Base-by-base conservation (phyloP, 1,140 invertebrate species). In the Chionoecetes opilio region DNA sequence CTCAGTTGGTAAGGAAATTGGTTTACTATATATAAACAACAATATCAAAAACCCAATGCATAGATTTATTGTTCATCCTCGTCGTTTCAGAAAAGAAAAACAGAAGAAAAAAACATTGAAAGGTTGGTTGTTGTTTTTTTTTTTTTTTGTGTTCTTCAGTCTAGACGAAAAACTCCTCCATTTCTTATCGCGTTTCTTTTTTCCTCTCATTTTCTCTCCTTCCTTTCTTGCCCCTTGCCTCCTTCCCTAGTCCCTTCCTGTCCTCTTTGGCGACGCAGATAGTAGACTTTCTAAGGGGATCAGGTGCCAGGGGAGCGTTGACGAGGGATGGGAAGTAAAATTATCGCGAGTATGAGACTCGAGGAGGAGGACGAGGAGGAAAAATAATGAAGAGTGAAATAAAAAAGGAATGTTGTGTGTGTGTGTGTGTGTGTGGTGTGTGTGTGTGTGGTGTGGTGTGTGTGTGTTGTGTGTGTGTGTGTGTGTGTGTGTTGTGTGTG, bases 321-420 rank as follows among this genome's bases (percentile, higher is more conserved):
- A 35, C 35, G 31, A 38, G 32, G 31, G 34, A 34, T 17, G 89
- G 14, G 89, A 53, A 91, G 89, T 63, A 91, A 75, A 91, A 91
- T 88, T 88, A 88, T 88, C 86, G 29, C 17, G 35, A 37, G 88
- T 53, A 90, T 90, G 88, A 53, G n/a, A 84, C 35, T 34, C 29
- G 89, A 35, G 34, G 35, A 82, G 87, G 29, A 46, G 32, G 87
- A 46, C 8, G 93, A 82, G 34, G 31, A 35, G 34, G 87, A 32
- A 26, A 32, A 82, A 35, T 9, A 0, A 82, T 17, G 21, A 9
- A 35, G 34, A n/a, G n/a, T n/a, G n/a, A n/a, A n/a, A n/a, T n/a
- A n/a, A n/a, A n/a, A n/a, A n/a, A n/a, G n/a, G n/a, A n/a, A n/a
- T n/a, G n/a, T 32, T 14, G 29, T 29, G 38, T 11, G 87, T 35